phyloP scores from a whole-genome alignment of 64 coral and sea anemone genomes.

The Actinia equina region DNA sequence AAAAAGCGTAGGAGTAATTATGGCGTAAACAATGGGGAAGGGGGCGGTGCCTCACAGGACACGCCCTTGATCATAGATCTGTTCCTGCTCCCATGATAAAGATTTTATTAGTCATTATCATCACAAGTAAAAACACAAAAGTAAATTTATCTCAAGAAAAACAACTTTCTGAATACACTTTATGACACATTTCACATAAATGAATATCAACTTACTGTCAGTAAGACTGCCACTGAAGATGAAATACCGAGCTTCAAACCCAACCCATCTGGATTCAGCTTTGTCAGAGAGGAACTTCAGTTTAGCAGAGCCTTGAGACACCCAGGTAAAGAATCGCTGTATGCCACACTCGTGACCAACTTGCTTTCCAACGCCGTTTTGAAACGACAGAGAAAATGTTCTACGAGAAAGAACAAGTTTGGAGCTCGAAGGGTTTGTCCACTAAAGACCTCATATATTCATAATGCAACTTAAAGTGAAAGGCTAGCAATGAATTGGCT shows the following conservation, averaged over 20 bases:
- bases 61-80: too few relatives aligned
- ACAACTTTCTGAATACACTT: too few relatives aligned
- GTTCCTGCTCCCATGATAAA: too few relatives aligned
- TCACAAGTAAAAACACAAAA: too few relatives aligned
- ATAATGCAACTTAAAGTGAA: too few relatives aligned
- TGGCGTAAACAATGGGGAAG: too few relatives aligned
- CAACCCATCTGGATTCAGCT: background rate
- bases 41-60: too few relatives aligned
- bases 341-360: background rate
- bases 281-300: background rate
- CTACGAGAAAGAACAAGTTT: background rate
- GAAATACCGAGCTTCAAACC: conserved; percentile 4
- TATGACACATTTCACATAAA: too few relatives aligned
- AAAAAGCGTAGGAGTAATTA: too few relatives aligned
- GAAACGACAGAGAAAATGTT: background rate
- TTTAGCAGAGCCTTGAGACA: background rate
- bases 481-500: too few relatives aligned
- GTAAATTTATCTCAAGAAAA: too few relatives aligned
- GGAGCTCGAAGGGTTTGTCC: background rate
- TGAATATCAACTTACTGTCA: background rate
- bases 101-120: too few relatives aligned
- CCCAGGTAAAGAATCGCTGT: background rate
- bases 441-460: background rate
- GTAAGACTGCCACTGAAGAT: background rate
- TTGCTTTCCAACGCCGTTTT: background rate